Conservation (phyloP, 2,797 vertebrate genomes). For the Lemur catta region DNA sequence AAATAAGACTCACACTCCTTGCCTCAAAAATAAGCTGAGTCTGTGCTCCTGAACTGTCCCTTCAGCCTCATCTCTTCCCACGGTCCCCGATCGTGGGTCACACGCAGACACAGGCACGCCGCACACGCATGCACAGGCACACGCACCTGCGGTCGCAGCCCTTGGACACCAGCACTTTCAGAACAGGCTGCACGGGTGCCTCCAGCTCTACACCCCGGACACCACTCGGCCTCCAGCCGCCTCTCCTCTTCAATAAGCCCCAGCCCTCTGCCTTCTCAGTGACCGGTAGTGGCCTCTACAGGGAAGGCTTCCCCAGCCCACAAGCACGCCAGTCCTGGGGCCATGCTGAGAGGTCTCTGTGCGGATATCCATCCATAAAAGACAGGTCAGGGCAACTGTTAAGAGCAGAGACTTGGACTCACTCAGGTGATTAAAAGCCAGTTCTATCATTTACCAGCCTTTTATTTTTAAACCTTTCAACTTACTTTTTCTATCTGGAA, state of each 20-base stretch:
- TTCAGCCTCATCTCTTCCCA: not conserved
- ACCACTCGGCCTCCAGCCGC: fast-evolving
- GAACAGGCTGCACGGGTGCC: fast-evolving
- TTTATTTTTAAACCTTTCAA: not conserved
- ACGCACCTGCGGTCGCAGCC: fast-evolving
- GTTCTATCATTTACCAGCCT: not conserved
- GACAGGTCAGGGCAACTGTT: not conserved
- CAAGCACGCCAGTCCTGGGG: not conserved
- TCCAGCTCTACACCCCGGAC: fast-evolving
- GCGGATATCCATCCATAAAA: not conserved
- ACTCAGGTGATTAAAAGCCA: not conserved
- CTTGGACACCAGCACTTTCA: not conserved
- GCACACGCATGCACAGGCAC: not conserved
- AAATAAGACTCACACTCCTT: not conserved
- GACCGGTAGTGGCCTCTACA: fast-evolving
- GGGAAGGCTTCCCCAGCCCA: not conserved
- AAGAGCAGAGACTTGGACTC: not conserved
- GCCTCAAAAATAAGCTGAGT: not conserved
- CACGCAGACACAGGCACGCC: fast-evolving
- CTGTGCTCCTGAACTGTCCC: not conserved
- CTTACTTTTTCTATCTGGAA: not conserved
- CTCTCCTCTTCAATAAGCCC: too few relatives aligned
- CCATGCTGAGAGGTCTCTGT: not conserved
- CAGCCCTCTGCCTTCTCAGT: not conserved
- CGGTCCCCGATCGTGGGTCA: not conserved